Conservation (phyloP, 2,797 vertebrate genomes). For the Pangasius macronema region DNA sequence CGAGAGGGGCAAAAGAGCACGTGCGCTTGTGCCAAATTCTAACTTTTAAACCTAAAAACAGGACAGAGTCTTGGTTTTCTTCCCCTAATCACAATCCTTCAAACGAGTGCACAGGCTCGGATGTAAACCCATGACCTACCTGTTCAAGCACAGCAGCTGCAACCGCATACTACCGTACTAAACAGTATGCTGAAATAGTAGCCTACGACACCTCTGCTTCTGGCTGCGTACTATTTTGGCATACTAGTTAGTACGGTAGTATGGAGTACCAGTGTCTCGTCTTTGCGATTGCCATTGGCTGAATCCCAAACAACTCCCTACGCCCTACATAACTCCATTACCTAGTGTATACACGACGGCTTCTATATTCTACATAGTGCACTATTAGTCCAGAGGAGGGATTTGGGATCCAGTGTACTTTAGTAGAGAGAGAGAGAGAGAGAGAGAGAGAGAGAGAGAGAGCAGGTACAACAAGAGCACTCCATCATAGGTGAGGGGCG, state of each 20-base stretch:
- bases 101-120: slow-evolving; percentile 40
- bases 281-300: slow-evolving; percentile 63
- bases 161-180: background rate
- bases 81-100: background rate
- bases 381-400: background rate
- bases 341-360: background rate
- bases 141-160: slow-evolving; percentile 6
- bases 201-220: background rate
- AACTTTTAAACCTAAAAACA: background rate
- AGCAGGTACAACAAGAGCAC: slow-evolving; percentile 48
- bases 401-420: slow-evolving; percentile 12
- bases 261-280: background rate
- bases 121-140: slow-evolving; percentile 28
- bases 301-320: slow-evolving; percentile 12
- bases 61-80: background rate
- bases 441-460: slow-evolving; percentile 27
- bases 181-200: background rate
- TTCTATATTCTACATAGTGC: background rate
- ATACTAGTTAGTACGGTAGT: background rate
- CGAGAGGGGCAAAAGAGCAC: background rate
- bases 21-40: background rate
- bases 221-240: background rate
- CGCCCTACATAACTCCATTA: slow-evolving; percentile 20
- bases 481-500: slow-evolving; percentile 63
- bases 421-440: slow-evolving; percentile 27